phyloP scores from a whole-genome alignment of 2,113 vertebrate genomes.

The Rhinolophus sinicus region DNA sequence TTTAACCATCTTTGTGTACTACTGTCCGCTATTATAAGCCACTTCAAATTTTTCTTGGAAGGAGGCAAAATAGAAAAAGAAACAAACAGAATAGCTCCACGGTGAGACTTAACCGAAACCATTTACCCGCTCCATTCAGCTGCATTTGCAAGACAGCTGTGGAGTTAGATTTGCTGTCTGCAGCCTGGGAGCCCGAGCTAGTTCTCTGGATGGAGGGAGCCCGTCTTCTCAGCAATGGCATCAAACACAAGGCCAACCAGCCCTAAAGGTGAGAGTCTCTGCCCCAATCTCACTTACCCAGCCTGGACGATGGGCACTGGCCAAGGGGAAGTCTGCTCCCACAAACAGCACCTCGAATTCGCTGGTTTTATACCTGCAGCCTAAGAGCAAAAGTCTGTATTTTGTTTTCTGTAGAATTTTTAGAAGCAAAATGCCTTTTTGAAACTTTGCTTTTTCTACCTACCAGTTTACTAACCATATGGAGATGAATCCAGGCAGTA shows the following conservation, averaged over 20 bases:
- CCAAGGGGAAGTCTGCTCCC: not conserved
- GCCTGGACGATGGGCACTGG: rapidly evolving
- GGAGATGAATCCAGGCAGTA: not conserved
- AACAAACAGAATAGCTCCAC: not conserved
- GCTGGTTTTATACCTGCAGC: not conserved
- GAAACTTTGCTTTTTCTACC: conserved; percentile 11
- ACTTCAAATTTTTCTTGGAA: not conserved
- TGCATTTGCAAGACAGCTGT: not conserved
- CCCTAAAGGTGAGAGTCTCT: not conserved
- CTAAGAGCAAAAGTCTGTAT: not conserved
- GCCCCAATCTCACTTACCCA: not conserved
- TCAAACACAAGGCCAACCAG: not conserved
- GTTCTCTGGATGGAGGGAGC: not conserved
- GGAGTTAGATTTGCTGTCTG: too few species aligned
- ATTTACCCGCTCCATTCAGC: rapidly evolving
- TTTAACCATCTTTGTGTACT: not conserved
- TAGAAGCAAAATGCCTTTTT: conserved; percentile 19
- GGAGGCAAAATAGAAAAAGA: not conserved
- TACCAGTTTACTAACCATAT: not conserved
- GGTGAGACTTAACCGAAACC: not conserved
- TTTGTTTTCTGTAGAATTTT: conserved; percentile 25
- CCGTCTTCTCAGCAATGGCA: not conserved
- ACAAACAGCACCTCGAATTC: not conserved
- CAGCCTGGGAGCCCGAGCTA: not conserved
- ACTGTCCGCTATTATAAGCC: not conserved